Evolutionary conservation across 2,113 vertebrate species (phyloP).

Genomic region (Lepisosteus osseus): DNA sequence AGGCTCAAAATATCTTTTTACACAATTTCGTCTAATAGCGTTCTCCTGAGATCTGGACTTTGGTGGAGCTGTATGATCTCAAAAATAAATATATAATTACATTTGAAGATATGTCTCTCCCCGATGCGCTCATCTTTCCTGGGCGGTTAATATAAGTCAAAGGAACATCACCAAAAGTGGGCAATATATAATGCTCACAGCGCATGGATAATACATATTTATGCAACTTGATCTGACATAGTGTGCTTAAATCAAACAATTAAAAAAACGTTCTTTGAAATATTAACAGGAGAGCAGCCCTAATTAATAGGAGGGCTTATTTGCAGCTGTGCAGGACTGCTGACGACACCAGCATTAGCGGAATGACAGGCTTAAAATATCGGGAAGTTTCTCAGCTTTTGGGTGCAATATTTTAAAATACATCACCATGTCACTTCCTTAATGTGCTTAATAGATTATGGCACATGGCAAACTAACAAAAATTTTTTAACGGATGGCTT

Average conservation of each 20-base stretch:
- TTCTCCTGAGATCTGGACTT: too few species aligned
- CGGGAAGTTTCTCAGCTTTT: conserved; percentile 65
- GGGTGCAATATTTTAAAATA: conserved; percentile 71
- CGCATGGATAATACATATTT: conserved; percentile 34
- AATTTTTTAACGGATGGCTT: conserved; percentile 80
- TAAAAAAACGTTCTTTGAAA: background rate
- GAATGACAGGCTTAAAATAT: conserved; percentile 45
- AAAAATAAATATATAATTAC: conserved; percentile 48
- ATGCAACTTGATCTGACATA: conserved; percentile 55
- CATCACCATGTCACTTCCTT: conserved; percentile 75
- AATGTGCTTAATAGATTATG: conserved; percentile 84
- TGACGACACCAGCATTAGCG: conserved; percentile 25
- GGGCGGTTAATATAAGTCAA: conserved; percentile 66
- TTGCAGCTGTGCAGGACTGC: conserved; percentile 40
- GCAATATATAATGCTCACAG: conserved; percentile 34
- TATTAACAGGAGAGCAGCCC: conserved; percentile 5
- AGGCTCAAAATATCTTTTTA: too few species aligned
- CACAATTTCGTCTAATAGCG: too few species aligned
- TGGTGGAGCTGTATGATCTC: conserved; percentile 48
- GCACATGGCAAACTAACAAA: conserved; percentile 81
- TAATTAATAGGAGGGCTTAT: conserved; percentile 41
- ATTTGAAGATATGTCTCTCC: conserved; percentile 60
- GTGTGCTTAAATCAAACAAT: conserved; percentile 44
- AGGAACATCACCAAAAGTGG: conserved; percentile 47
- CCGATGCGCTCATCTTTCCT: conserved; percentile 70